Base-by-base conservation (phyloP, 2,113 vertebrate species). In the Trochalopteron elliotii region DNA sequence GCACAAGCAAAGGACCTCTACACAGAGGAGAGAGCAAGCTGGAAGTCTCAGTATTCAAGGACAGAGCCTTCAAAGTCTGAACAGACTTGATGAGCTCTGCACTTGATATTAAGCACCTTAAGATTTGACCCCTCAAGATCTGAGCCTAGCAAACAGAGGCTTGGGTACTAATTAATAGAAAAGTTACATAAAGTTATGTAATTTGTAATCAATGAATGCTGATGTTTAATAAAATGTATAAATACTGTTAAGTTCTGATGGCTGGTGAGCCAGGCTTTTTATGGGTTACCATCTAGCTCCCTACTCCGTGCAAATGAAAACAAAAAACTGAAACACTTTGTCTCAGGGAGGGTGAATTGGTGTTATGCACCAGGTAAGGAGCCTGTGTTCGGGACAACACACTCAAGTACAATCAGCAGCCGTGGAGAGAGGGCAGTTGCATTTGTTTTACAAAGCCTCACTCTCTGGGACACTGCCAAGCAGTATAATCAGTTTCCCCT, bases 1-100 rank as follows among this genome's bases (percentile, higher is more conserved):
- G 27, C 40, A 47, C 1, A 0, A 16, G 27, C 44, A 44, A 1
- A 0, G 21, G 21, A 33, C 2, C 4, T 28, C 39, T 16, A 3
- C 4, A 20, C 22, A 55, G 37, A 52, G 9, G 9, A 64, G 28
- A 35, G 7, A 69, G n/a, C 17, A 40, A 45, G 40, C 12, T 57
- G n/a, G 11, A 49, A 5, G 18, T 11, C 55, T 45, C 21, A 35
- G 10, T 30, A 13, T 31, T 20, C 17, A 39, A 37, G 13, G 53
- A 45, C 14, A 57, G 70, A 78, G 3, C 16, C 5, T 25, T 59
- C 56, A 15, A 81, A 71, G 7, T 35, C 63, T 80, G 40, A 85
- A 50, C 18, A 50, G n/a, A 13, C 25, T 86, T 61, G 40, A 59
- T 61, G 40, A 59, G 17, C 15, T 31, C 50, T 70, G 12, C 18